Evolutionary conservation across 2,888 invertebrate species (phyloP).

Genomic region (Lasioglossum figueresi): DNA sequence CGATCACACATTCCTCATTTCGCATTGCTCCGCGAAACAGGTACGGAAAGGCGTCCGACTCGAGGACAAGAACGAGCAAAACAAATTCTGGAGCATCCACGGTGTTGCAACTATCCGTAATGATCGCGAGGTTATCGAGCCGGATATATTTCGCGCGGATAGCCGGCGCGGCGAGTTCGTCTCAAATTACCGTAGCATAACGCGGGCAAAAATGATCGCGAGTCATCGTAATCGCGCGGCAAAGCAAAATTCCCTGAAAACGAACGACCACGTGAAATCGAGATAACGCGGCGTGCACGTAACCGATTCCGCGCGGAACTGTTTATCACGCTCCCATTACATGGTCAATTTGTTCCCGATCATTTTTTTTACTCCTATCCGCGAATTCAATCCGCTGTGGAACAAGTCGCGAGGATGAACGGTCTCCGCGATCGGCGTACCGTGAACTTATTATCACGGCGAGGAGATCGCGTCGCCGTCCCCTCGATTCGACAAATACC

Average conservation of each 20-base stretch:
- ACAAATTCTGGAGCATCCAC: slow-evolving; percentile 4
- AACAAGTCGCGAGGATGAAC: slow-evolving; percentile 15
- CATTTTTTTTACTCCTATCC: not conserved
- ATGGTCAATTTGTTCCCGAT: not conserved
- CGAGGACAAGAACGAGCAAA: not conserved
- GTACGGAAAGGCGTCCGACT: not conserved
- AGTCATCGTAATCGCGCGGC: not conserved
- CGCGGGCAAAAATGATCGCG: not conserved
- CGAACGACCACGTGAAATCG: slow-evolving; percentile 17
- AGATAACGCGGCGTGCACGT: slow-evolving; percentile 3
- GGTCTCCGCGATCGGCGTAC: slow-evolving; percentile 26
- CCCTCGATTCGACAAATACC: slow-evolving; percentile 42
- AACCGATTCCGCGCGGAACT: slow-evolving; percentile 3
- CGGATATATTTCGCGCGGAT: slow-evolving; percentile 1
- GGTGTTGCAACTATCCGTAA: not conserved
- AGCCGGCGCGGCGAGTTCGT: not conserved
- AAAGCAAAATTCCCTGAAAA: not conserved
- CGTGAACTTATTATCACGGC: slow-evolving; percentile 32
- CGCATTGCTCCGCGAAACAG: not conserved
- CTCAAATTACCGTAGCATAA: slow-evolving; percentile 1
- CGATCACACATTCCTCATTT: not conserved
- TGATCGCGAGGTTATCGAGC: not conserved
- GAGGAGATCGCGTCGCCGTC: slow-evolving; percentile 25
- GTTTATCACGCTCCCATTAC: slow-evolving; percentile 14
- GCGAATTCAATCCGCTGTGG: slow-evolving; percentile 20